phyloP scores from a whole-genome alignment of 2,888 invertebrate species.

The Zygogramma bicolorata region DNA sequence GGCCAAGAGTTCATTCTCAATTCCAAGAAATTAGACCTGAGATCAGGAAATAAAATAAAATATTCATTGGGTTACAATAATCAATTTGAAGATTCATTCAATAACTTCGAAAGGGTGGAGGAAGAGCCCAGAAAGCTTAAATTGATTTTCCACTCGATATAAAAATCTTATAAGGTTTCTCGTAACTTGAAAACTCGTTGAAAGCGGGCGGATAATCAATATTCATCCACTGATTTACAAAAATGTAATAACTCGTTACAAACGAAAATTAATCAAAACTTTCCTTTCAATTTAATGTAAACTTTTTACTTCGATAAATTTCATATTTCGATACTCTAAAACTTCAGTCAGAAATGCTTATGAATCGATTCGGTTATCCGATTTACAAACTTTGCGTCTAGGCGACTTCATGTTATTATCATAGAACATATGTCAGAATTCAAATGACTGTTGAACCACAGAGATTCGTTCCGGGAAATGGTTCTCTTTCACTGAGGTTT shows the following conservation, averaged over 20 bases:
- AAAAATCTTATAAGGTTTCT: neutral
- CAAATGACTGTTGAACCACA: no score
- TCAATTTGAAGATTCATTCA: no score
- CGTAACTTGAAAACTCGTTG: no score
- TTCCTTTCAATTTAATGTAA: conserved; percentile 5
- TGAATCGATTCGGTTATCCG: neutral
- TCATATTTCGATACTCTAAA: neutral
- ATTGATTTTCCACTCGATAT: neutral
- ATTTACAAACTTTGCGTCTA: neutral
- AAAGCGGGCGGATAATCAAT: conserved; percentile 25
- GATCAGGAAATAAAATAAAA: no score
- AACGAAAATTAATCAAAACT: conserved; percentile 25
- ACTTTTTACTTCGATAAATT: neutral
- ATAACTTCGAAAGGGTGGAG: neutral
- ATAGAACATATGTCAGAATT: no score
- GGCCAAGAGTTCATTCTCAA: no score
- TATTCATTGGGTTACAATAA: no score
- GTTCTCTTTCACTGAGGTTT: no score
- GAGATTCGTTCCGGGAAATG: no score
- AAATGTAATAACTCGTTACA: conserved; percentile 26
- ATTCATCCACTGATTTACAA: conserved; percentile 23
- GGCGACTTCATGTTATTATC: no score
- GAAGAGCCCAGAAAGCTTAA: neutral
- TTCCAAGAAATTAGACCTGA: no score
- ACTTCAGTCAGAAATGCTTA: neutral